These are phyloP conservation scores for Venturia canescens DNA, from an alignment of 1,140 invertebrate species.

Conservation along the genomic window DNA sequence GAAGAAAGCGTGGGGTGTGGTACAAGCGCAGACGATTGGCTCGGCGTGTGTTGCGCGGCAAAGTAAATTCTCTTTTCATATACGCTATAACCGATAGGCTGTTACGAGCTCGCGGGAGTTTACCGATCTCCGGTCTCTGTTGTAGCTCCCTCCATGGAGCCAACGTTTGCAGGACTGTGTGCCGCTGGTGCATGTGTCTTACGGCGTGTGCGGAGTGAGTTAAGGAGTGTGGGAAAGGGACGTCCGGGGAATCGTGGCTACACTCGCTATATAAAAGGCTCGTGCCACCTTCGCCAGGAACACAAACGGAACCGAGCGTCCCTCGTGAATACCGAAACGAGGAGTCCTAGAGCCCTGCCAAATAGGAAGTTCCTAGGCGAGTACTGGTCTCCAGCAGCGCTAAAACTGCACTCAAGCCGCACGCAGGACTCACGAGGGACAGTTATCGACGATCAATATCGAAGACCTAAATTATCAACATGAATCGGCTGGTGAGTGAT, in stretches of 20 bases:
- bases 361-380: constrained; percentile 54
- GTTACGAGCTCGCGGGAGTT: constrained; percentile 49
- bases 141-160: constrained; percentile 52
- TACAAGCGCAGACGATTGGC: constrained; percentile 48
- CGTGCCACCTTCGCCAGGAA: constrained; percentile 71
- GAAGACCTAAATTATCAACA: constrained; percentile 51
- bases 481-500: constrained; percentile 63
- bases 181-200: neutral
- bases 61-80: constrained; percentile 11
- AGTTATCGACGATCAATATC: constrained; percentile 19
- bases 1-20: constrained; percentile 53
- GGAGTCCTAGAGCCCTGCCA: constrained; percentile 5
- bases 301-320: constrained; percentile 61
- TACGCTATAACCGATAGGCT: neutral
- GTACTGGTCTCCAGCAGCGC: constrained; percentile 68
- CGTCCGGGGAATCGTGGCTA: constrained; percentile 52
- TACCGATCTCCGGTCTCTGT: constrained; percentile 58
- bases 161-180: constrained; percentile 37
- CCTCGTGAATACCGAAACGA: constrained; percentile 39
- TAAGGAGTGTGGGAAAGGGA: constrained; percentile 65
- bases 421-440: constrained; percentile 48
- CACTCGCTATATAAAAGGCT: constrained; percentile 72
- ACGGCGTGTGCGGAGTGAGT: neutral
- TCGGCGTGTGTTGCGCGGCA: constrained; percentile 3
- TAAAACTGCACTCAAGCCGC: constrained; percentile 38